These are phyloP conservation scores for Nowickia ferox DNA, from an alignment of 2,888 invertebrate species.

Conservation along the genomic window DNA sequence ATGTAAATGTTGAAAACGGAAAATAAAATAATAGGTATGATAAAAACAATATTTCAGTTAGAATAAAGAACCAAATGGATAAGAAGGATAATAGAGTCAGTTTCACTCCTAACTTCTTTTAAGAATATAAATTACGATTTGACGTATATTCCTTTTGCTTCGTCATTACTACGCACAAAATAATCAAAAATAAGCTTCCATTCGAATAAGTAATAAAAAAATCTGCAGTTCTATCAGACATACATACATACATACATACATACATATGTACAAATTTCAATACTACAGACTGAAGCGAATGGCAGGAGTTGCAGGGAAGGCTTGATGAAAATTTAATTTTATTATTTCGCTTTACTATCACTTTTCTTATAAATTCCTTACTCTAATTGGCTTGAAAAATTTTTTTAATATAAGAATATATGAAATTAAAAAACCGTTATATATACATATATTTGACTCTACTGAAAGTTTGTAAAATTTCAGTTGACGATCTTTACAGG, in stretches of 20 bases:
- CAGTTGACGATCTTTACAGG: too few relatives aligned
- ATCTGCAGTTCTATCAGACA: slow-evolving; percentile 30
- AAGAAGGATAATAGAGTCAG: slow-evolving; percentile 64
- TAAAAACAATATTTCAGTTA: slow-evolving; percentile 47
- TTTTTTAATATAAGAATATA: too few relatives aligned
- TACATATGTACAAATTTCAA: neutral
- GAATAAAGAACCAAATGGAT: slow-evolving; percentile 60
- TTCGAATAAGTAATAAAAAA: slow-evolving; percentile 57
- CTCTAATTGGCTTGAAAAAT: slow-evolving; percentile 51
- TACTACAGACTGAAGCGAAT: too few relatives aligned
- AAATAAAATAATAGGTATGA: neutral
- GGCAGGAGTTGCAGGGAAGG: too few relatives aligned
- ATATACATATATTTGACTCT: too few relatives aligned
- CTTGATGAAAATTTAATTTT: slow-evolving; percentile 6
- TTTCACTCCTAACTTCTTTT: slow-evolving; percentile 33
- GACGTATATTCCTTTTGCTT: slow-evolving; percentile 31
- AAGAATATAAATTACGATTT: slow-evolving; percentile 60
- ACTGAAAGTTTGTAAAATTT: too few relatives aligned
- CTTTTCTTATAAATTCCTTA: slow-evolving; percentile 27
- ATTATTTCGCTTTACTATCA: slow-evolving; percentile 7
- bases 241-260: too few relatives aligned
- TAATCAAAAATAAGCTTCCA: slow-evolving; percentile 39
- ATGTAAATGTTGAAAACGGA: slow-evolving; percentile 35
- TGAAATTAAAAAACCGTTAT: too few relatives aligned
- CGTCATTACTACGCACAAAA: slow-evolving; percentile 26